Base-by-base conservation (phyloP, 2,888 invertebrate species). In the Sceliomorpha sp. region DNA sequence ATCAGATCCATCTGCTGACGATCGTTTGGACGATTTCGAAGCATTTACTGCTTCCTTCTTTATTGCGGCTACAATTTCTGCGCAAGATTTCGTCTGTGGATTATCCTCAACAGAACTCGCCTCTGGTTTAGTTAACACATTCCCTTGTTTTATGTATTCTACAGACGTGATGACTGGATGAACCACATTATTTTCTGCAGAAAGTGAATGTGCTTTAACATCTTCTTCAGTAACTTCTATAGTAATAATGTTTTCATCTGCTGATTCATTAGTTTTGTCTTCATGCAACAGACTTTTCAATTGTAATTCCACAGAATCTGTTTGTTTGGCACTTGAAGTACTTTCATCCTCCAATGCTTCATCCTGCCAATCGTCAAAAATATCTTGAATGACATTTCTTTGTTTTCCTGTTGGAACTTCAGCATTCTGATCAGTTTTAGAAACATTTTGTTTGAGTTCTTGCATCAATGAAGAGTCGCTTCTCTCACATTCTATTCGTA, bases 281-380 rank as follows among this genome's bases (percentile, higher is more conserved):
- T 86, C 87, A 17, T 85, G 81, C 12, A 86, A 48, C 8, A 86
- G 69, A 62, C 74, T 84, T 55, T 86, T 81, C 24, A 86, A 55
- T 42, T 87, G 82, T 40, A 83, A 74, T 55, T 87, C 86, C 0
- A 87, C 86, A 0, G 79, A 72, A 17, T 86, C 86, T 1, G 81
- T 78, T 0, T 69, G 45, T 27, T 78, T 80, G 0, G 71, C 31
- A 27, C 27, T 10, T 1, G 44, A 9, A 20, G 34, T 5, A 10
- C 47, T 12, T 17, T 73, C 73, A 9, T 73, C 87, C 3, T 87
- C 87, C 0, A 63, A 64, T 70, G 83, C 84, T 37, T 88, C 87
- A 32, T 84, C 88, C 4, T 79, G 80, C 88, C 88, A 88, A 48
- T 88, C 88, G 37, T 88, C 86, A 58, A 87, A 87, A 5, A 88